Evolutionary conservation across 92 coral and sea anemone genomes (phyloP), one percentile per base, ranked within the genome.

Genomic region (Porites cylindrica): DNA sequence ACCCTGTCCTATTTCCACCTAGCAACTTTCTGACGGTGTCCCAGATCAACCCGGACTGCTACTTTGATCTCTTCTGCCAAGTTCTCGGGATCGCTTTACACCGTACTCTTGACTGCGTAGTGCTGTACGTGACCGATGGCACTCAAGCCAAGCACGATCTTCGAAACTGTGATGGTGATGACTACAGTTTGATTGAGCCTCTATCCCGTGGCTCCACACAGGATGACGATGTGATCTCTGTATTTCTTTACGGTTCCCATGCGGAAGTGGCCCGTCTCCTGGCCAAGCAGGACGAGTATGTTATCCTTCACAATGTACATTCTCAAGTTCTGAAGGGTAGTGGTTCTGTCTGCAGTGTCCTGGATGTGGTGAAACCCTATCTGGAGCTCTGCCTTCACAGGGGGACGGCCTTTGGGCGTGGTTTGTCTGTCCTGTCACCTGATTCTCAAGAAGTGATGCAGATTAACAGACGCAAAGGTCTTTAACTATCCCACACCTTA

Each of bases 181-280:
- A 82, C 56, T 87, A 75, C 14, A 72, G 72, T 32, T 63, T 77
- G 43, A 64, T 90, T 1, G 77, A 77, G 77, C 82, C 84, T 84
- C 90, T 63, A 0, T 24, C 68, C 21, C 43, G 53, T 59, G 61
- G 67, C 11, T 66, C 87, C 3, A 82, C 4, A 2, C 53, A 62
- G 11, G 76, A 79, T 13, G 56, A 18, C 6, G 71, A 58, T 10
- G 59, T 68, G 50, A 51, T 87, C 68, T 21, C 82, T 8, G 93
- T 91, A 21, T 93, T 82, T 67, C 77, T 93, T 61, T 91, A 86
- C 72, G 94, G 94, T 9, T 89, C 92, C 11, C 94, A 93, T 78
- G 82, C 96, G 7, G 83, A 82, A 29, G 75, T 83, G 7, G 89
- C 92, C 1, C 84, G 73, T 58, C 69, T 84, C n/a, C 43, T 83